Percentiles rank a stretch among this genome's conserved stretches.
phyloP scores from a whole-genome alignment of 2,888 invertebrate genomes.

The Apamea monoglypha region DNA sequence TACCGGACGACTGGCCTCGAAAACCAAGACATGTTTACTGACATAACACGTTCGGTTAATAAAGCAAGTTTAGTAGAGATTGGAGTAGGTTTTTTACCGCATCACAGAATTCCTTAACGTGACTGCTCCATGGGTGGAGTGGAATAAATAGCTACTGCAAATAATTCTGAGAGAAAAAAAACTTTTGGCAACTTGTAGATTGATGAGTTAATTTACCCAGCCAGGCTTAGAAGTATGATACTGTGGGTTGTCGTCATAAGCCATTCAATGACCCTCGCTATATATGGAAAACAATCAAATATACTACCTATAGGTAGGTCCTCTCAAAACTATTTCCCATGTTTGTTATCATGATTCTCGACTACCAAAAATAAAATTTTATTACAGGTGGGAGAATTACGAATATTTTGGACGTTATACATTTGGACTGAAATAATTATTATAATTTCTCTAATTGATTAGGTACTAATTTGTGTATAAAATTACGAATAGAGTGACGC shows the following conservation, averaged over 20 bases:
- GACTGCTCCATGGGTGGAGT: neutral
- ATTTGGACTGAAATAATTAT: neutral
- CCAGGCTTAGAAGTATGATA: neutral
- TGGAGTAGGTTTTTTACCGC: neutral
- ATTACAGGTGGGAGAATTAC: neutral
- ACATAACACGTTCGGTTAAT: slow-evolving; percentile 17
- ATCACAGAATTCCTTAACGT: neutral
- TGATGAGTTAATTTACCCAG: slow-evolving; percentile 2
- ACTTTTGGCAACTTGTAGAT: neutral
- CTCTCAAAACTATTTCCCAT: neutral
- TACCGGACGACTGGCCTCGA: slow-evolving; percentile 39
- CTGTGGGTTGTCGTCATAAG: slow-evolving; percentile 17
- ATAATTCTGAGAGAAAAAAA: neutral
- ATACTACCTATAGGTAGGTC: slow-evolving; percentile 3
- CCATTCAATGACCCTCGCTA: slow-evolving; percentile 38
- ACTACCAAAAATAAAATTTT: neutral
- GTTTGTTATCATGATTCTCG: neutral
- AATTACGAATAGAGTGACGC: slow-evolving; percentile 13
- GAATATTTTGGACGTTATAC: neutral
- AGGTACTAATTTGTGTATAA: slow-evolving; percentile 3
- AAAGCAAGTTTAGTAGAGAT: neutral
- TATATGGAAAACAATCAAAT: slow-evolving; percentile 40
- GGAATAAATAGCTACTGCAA: neutral
- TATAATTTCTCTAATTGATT: slow-evolving; percentile 6
- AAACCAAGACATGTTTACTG: slow-evolving; percentile 12